phyloP scores from a whole-genome alignment of 2,797 vertebrate genomes.

The Cercopithecus diana region DNA sequence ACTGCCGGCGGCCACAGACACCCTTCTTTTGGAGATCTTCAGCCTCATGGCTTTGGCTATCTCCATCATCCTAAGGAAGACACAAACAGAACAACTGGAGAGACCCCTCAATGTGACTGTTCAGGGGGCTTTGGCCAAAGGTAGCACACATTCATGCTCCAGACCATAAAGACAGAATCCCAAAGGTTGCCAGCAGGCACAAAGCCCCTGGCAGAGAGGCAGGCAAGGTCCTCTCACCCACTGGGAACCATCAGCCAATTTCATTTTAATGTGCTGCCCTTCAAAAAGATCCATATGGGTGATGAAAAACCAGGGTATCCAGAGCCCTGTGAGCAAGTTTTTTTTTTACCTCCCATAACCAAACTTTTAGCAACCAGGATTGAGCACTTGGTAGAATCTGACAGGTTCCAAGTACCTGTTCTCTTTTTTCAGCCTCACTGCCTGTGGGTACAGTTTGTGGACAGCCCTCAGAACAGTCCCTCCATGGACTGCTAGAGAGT shows the following conservation, averaged over 20 bases:
- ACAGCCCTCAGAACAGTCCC: neutral
- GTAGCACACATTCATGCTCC: neutral
- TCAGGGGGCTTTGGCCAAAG: neutral
- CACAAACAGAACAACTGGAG: neutral
- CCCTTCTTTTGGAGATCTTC: constrained; percentile 85
- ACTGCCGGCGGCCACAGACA: constrained; percentile 41
- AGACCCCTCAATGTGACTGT: neutral
- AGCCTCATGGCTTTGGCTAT: constrained; percentile 94
- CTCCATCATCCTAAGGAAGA: constrained; percentile 90
- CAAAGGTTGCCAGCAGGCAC: neutral
- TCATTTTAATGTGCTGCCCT: neutral
- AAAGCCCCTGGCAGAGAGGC: neutral
- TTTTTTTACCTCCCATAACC: neutral
- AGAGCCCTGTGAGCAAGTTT: neutral
- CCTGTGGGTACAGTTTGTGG: neutral
- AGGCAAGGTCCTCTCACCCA: neutral
- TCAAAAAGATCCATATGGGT: neutral
- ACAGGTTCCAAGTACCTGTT: neutral
- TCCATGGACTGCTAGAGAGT: neutral
- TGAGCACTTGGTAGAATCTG: neutral
- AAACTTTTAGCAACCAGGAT: neutral
- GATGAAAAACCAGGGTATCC: neutral
- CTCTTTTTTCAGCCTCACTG: neutral
- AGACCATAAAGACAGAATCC: neutral
- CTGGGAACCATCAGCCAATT: neutral